Evolutionary conservation across 2,113 vertebrate species (phyloP), one percentile per base, ranked within the genome.

Genomic region (Atlantisia rogersi): DNA sequence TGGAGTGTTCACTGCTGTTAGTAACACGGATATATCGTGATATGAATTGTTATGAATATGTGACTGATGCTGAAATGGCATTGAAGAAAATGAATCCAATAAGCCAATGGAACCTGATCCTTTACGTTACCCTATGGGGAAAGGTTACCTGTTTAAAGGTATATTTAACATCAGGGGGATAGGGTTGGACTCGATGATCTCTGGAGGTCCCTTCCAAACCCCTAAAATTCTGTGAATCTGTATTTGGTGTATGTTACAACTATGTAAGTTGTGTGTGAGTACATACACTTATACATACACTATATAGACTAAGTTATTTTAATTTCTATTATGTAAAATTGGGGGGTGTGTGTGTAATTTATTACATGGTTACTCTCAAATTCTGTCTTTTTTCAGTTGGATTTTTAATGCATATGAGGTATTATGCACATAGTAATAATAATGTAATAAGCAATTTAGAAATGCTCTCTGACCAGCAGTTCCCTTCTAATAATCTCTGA

Each of bases 401-500:
- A 67, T 88, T 60, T 64, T 94, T 92, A 67, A 88, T 89, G 77
- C 64, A 55, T 7, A 32, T 4, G n/a, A 82, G 37, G 69, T 73
- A 68, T 68, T 86, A 96, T 37, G 95, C 82, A 86, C 86, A 91
- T 39, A 95, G 97, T 73, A 81, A 97, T 92, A 98, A 97, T 88
- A 81, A 97, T 11, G 94, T 94, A 39, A 96, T 97, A 94, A 96
- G 96, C 65, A 60, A 81, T 55, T 95, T 64, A 64, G 82, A 39
- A 58, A 78, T 52, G 65, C 42, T 95, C 52, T 46, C 17, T 73
- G 86, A 62, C 81, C 84, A n/a, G 35, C 26, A 70, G 4, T 14
- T 63, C 53, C 40, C 7, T 73, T 68, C 50, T 6, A 73, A 82
- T 17, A 20, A 87, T 31, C 50, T 71, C 83, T 19, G 3, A 59